Evolutionary conservation across 2,113 vertebrate species (phyloP).

Genomic region (Hemiprocne comata): DNA sequence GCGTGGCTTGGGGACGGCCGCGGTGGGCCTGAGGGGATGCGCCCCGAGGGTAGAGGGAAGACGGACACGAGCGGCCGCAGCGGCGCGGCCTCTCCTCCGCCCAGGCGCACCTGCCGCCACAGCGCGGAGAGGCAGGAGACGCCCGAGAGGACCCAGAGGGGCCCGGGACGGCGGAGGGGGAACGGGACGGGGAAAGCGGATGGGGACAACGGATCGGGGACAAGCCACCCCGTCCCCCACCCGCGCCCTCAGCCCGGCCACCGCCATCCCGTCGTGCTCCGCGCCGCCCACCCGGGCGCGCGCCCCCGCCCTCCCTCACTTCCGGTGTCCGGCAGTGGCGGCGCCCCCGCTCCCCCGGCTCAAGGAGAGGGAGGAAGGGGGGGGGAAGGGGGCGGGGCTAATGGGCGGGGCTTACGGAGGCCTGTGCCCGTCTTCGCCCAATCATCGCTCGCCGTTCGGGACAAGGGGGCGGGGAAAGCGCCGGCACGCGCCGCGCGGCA

Average conservation of each 20-base stretch:
- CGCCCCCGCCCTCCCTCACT: slow-evolving; percentile 53
- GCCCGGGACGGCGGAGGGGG: too few species aligned
- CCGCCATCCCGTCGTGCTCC: background rate
- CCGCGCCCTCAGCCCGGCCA: background rate
- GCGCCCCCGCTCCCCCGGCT: slow-evolving; percentile 34
- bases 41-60: background rate
- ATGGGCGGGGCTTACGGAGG: background rate
- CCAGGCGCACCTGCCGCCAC: background rate
- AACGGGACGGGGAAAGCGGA: too few species aligned
- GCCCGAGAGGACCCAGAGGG: background rate
- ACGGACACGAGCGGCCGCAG: background rate
- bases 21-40: background rate
- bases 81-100: background rate
- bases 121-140: background rate
- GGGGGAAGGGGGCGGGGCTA: too few species aligned
- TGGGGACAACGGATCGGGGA: too few species aligned
- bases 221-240: too few species aligned
- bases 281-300: background rate
- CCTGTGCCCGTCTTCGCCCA: background rate
- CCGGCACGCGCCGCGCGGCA: background rate
- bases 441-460: background rate
- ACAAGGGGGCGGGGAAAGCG: background rate
- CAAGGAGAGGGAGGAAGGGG: background rate
- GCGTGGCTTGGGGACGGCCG: background rate
- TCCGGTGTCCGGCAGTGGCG: slow-evolving; percentile 71